A percentile compares a stretch with the other conserved stretches of the same genome.
These are phyloP conservation scores for Neoascia interrupta DNA, from an alignment of 2,888 invertebrate species.

Conservation along the genomic window DNA sequence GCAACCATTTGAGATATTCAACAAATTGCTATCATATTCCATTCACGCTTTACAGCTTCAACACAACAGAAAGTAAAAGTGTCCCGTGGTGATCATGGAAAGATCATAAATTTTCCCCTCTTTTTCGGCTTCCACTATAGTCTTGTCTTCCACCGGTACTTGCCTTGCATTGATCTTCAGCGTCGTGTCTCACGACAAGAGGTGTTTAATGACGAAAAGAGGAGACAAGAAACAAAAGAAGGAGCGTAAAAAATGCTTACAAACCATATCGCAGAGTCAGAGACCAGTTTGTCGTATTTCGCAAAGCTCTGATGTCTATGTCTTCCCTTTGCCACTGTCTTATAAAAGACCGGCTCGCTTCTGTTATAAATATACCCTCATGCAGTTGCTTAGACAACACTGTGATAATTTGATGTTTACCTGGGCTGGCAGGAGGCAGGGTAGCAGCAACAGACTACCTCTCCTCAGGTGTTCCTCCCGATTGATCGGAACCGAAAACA, in stretches of 20 bases:
- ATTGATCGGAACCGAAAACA: constrained; percentile 27
- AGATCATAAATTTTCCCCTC: constrained; percentile 14
- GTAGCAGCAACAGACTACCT: background rate
- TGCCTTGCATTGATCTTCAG: constrained; percentile 16
- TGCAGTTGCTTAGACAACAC: constrained; percentile 9
- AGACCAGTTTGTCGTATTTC: constrained; percentile 27
- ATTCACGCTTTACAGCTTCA: constrained; percentile 24
- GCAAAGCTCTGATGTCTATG: constrained; percentile 6
- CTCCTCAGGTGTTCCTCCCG: constrained; percentile 38
- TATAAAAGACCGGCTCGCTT: constrained; percentile 13
- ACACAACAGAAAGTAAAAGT: constrained; percentile 52
- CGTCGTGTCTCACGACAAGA: constrained; percentile 26
- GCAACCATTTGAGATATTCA: constrained; percentile 12
- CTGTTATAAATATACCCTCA: constrained; percentile 6
- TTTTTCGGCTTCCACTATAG: background rate
- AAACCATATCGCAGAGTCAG: background rate
- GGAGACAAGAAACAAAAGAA: constrained; percentile 26
- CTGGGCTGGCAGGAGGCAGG: background rate
- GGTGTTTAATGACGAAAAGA: constrained; percentile 38
- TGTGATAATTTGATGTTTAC: too few relatives aligned
- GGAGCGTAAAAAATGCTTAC: constrained; percentile 6
- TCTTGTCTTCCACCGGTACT: constrained; percentile 9
- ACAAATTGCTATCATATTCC: constrained; percentile 30
- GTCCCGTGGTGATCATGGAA: constrained; percentile 56
- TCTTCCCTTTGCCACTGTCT: background rate